These are phyloP conservation scores for Nipponia nippon DNA, from an alignment of 2,113 vertebrate genomes.

Conservation along the genomic window DNA sequence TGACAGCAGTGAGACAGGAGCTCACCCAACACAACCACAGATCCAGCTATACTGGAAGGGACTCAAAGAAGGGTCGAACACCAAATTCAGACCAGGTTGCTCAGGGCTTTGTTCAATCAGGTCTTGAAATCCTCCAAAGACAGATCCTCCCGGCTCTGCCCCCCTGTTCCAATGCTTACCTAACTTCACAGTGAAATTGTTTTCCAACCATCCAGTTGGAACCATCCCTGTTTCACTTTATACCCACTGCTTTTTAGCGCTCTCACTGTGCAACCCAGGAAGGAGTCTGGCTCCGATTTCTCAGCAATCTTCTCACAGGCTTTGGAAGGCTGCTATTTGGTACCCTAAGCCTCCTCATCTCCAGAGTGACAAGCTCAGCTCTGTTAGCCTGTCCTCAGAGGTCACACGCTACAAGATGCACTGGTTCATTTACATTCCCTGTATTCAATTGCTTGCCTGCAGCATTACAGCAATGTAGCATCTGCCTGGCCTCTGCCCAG, in stretches of 20 bases:
- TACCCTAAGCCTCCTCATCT: not conserved
- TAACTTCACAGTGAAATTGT: not conserved
- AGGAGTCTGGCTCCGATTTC: not conserved
- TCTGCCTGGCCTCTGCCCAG: not conserved
- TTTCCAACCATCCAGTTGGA: not conserved
- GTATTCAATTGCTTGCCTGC: not conserved
- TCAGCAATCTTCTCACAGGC: not conserved
- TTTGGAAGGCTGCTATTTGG: not conserved
- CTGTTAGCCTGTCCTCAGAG: not conserved
- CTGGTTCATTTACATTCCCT: not conserved
- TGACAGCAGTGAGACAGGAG: not conserved
- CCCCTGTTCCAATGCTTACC: not conserved
- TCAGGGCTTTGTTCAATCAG: not conserved
- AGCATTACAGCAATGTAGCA: fast-evolving
- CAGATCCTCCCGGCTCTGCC: not conserved
- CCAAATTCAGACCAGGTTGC: not conserved
- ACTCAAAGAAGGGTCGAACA: not conserved
- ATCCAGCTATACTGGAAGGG: not conserved
- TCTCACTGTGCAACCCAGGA: not conserved
- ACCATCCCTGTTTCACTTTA: not conserved
- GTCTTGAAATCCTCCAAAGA: not conserved
- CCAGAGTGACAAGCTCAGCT: not conserved
- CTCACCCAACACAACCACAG: not conserved
- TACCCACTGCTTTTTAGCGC: not conserved
- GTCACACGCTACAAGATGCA: fast-evolving